These are phyloP conservation scores for Drosophila birchii DNA, from an alignment of 2,888 invertebrate species.

Conservation along the genomic window DNA sequence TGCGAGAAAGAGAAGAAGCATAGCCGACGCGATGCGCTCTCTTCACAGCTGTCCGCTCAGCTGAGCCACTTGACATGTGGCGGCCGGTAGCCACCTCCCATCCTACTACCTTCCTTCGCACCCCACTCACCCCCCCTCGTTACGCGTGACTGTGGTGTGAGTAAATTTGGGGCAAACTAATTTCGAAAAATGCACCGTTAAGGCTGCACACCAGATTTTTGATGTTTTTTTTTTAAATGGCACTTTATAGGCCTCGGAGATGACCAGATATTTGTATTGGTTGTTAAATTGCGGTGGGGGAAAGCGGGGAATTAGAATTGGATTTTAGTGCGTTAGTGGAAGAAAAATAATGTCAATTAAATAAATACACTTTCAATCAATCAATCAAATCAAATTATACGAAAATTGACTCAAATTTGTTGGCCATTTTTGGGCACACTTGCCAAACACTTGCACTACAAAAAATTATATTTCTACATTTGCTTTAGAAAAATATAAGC, in stretches of 20 bases:
- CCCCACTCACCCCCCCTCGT: conserved; percentile 3
- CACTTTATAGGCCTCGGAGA: conserved; percentile 13
- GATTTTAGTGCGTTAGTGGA: neutral
- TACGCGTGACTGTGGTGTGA: conserved; percentile 43
- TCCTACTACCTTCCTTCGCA: neutral
- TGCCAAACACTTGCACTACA: conserved; percentile 21
- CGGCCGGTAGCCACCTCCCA: conserved; percentile 3
- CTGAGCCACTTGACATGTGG: conserved; percentile 38
- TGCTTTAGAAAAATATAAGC: too few relatives aligned
- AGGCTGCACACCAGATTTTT: conserved; percentile 16
- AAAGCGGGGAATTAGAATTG: conserved; percentile 5
- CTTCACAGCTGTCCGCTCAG: conserved; percentile 23
- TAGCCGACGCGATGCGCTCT: conserved; percentile 10
- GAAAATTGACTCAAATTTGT: conserved; percentile 6
- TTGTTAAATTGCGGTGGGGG: neutral
- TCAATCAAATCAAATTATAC: conserved; percentile 12
- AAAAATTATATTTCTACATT: neutral
- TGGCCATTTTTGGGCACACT: conserved; percentile 33
- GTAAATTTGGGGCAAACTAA: conserved; percentile 45
- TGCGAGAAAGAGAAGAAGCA: conserved; percentile 12
- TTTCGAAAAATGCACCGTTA: conserved; percentile 44
- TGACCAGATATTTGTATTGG: conserved; percentile 1
- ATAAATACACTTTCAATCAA: neutral
- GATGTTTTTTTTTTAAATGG: conserved; percentile 3
- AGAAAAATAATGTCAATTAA: neutral